phyloP scores from a whole-genome alignment of 2,113 vertebrate genomes.

The Myiagra hebetior region DNA sequence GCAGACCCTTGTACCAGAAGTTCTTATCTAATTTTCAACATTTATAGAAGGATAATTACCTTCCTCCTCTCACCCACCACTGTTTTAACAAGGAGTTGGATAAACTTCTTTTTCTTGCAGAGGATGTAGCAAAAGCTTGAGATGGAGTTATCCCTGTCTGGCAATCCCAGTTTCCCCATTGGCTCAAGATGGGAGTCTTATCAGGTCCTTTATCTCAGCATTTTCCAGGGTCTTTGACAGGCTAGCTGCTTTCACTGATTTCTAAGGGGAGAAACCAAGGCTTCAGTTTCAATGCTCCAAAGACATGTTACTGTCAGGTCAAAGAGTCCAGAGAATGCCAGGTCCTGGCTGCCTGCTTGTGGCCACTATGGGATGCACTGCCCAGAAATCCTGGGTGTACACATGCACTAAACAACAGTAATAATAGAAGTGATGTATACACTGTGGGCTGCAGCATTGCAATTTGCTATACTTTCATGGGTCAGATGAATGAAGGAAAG shows the following conservation, averaged over 20 bases:
- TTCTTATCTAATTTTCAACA: slow-evolving; percentile 55
- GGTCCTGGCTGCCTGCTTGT: neutral
- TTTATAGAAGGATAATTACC: slow-evolving; percentile 55
- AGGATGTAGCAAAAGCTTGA: neutral
- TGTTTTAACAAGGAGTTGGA: slow-evolving; percentile 8
- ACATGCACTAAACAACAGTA: neutral
- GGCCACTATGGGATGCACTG: neutral
- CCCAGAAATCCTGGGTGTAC: neutral
- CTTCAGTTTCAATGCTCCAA: neutral
- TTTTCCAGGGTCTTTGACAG: neutral
- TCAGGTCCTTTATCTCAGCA: neutral
- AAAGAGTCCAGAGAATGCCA: neutral
- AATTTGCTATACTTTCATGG: neutral
- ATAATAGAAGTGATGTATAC: neutral
- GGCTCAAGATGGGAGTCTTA: neutral
- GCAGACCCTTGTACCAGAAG: slow-evolving; percentile 26
- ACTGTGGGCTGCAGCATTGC: neutral
- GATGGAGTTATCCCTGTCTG: neutral
- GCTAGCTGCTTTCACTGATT: neutral
- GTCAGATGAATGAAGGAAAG: neutral
- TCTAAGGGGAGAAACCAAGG: neutral
- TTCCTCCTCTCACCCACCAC: neutral
- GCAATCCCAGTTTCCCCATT: neutral
- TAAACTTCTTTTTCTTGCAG: neutral
- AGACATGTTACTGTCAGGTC: neutral